Percentiles rank a stretch among this genome's conserved stretches.
Conservation (phyloP, 2,888 invertebrate species). For the Catocala nupta region DNA sequence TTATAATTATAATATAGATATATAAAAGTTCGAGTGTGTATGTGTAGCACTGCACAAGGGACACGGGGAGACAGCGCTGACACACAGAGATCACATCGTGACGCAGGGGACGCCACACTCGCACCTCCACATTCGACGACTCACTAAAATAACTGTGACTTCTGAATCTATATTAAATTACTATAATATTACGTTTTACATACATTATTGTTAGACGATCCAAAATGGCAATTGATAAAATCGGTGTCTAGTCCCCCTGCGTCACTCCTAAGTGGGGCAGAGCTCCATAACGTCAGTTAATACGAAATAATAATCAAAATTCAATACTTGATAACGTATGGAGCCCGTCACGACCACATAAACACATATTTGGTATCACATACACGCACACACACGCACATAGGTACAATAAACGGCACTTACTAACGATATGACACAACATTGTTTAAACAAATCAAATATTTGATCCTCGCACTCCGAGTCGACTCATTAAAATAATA, state of each 20-base stretch:
- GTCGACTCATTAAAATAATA: conserved; percentile 65
- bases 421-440: conserved; percentile 53
- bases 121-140: neutral
- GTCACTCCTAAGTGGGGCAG: neutral
- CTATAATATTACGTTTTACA: too few relatives aligned
- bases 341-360: conserved; percentile 12
- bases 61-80: conserved; percentile 32
- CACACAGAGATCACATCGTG: conserved; percentile 45
- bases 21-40: conserved; percentile 14
- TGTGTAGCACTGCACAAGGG: conserved; percentile 1
- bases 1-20: neutral
- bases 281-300: neutral
- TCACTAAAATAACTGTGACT: too few relatives aligned
- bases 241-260: neutral
- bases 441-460: conserved; percentile 58
- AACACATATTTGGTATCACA: conserved; percentile 41
- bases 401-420: conserved; percentile 32
- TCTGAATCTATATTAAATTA: too few relatives aligned
- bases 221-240: too few relatives aligned
- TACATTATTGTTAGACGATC: too few relatives aligned
- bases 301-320: neutral
- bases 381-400: conserved; percentile 37
- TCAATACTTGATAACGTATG: neutral
- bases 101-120: conserved; percentile 17
- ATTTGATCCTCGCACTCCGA: conserved; percentile 54